These are phyloP conservation scores for Oxyruncus cristatus DNA, from an alignment of 2,113 vertebrate species.

Conservation along the genomic window DNA sequence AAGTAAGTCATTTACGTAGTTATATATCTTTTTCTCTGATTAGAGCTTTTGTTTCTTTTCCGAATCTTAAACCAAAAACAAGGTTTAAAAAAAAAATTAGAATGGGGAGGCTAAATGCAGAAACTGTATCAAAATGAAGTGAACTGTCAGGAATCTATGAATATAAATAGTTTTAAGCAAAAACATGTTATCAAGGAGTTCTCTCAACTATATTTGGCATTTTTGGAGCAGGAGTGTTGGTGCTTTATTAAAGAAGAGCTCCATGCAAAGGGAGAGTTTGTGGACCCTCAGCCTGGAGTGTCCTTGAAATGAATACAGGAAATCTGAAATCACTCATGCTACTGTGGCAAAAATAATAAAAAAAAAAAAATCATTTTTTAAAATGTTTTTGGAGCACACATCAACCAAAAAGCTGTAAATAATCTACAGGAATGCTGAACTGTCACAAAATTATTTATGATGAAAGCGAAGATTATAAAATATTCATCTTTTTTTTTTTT, in stretches of 20 bases:
- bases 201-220: conserved; percentile 75
- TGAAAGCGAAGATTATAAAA: conserved; percentile 74
- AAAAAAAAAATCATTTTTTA: background rate
- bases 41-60: conserved; percentile 34
- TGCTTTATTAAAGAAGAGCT: conserved; percentile 62
- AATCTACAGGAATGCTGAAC: conserved; percentile 69
- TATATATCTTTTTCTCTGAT: conserved; percentile 28
- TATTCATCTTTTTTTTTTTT: conserved; percentile 60
- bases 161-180: conserved; percentile 77
- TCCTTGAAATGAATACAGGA: conserved; percentile 52
- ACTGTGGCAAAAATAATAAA: conserved; percentile 21
- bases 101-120: conserved; percentile 48
- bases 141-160: conserved; percentile 76
- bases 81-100: background rate
- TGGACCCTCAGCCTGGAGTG: conserved; percentile 21
- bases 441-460: conserved; percentile 73
- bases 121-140: conserved; percentile 64
- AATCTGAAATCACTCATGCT: conserved; percentile 12
- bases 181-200: conserved; percentile 71
- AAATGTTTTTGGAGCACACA: conserved; percentile 50
- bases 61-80: conserved; percentile 23
- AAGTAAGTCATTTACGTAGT: conserved; percentile 13
- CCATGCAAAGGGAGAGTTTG: conserved; percentile 40
- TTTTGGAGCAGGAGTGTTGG: conserved; percentile 75
- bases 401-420: conserved; percentile 69